These are phyloP conservation scores for Tragelaphus imberbis DNA, from an alignment of 2,113 vertebrate species.

Conservation along the genomic window DNA sequence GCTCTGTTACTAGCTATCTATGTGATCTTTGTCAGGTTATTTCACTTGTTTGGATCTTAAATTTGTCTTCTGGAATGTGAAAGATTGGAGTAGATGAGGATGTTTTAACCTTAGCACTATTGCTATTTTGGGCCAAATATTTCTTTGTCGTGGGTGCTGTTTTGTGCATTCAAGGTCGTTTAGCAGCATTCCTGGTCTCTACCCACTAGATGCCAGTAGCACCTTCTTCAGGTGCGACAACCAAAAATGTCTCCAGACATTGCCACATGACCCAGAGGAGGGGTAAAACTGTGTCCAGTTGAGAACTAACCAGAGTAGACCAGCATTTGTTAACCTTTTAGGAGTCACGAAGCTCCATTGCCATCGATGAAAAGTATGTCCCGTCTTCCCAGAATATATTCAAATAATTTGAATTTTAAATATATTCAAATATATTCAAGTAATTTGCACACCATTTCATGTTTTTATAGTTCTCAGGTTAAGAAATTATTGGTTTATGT, in stretches of 20 bases:
- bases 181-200: not conserved
- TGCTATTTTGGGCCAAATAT: not conserved
- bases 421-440: not conserved
- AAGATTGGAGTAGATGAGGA: not conserved
- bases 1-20: not conserved
- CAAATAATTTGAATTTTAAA: not conserved
- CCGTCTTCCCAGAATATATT: not conserved
- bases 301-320: not conserved
- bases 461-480: conserved; percentile 1
- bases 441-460: conserved; percentile 1
- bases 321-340: not conserved
- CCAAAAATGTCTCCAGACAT: not conserved
- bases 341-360: not conserved
- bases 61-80: conserved; percentile 37
- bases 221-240: not conserved
- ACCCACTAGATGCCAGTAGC: not conserved
- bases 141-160: not conserved
- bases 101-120: not conserved
- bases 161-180: not conserved
- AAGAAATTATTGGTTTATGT: conserved; percentile 8
- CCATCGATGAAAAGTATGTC: not conserved
- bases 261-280: not conserved
- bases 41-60: not conserved
- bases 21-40: not conserved
- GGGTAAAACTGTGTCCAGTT: not conserved